Evolutionary conservation across 2,888 invertebrate species (phyloP), one percentile per base, ranked within the genome.

Genomic region (Thymelicus acteon): DNA sequence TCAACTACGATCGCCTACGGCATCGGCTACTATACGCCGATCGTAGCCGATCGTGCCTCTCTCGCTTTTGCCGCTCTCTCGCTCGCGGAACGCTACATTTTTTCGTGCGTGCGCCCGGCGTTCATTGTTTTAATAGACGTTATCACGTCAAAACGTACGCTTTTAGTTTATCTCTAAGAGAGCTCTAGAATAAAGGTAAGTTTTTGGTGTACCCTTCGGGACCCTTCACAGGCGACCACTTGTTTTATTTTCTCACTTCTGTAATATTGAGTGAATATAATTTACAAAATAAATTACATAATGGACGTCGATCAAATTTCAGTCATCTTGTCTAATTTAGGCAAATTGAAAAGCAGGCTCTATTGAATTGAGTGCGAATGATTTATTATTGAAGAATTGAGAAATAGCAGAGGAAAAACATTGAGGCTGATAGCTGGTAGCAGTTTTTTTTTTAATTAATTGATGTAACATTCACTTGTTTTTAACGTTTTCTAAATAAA

Each of bases 251-350:
- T 40, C 19, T 54, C 61, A 44, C 12, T 47, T 39, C 40, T 8
- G 8, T 7, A 49, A 60, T 24, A 24, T 67, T 19, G n/a, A 63
- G 19, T 58, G 48, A 63, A 58, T 57, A 71, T 65, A 66, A 72
- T 72, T 71, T 73, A 66, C 64, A 57, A 19, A 19, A 60, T 65
- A 60, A 63, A 65, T 66, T 57, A 62, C 24, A 72, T 72, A 72
- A 71, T 71, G 52, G 57, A 60, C 54, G 72, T 74, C 73, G 58
- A 72, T 72, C 73, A 72, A 69, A 66, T 64, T 70, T 75, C 73
- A 64, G 66, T 65, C 74, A 72, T 67, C 65, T 69, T 72, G 71
- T 73, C 62, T 72, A 72, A 76, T 72, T 73, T 54, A 60, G 71
- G 62, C 65, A 73, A 72, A 75, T 72, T 72, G 74, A 72, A 72